A percentile compares a stretch with the other conserved stretches of the same genome.
These are phyloP conservation scores for Chloroceryle inda DNA, from an alignment of 2,797 vertebrate species.

Conservation along the genomic window DNA sequence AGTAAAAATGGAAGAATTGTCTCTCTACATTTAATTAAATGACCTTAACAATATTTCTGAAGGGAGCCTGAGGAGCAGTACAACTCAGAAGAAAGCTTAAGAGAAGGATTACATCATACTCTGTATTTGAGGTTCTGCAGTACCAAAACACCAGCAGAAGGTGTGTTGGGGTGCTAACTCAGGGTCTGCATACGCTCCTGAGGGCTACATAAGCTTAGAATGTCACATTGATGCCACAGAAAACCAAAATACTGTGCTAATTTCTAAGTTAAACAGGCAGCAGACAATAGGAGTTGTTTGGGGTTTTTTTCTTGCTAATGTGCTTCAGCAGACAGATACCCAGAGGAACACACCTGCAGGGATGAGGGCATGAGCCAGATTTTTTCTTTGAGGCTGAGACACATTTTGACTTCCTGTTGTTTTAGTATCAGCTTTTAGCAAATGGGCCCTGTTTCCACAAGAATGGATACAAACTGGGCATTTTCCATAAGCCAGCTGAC, in stretches of 20 bases:
- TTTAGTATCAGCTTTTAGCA: neutral
- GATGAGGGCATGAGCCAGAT: neutral
- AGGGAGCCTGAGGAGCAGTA: neutral
- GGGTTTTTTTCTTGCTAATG: neutral
- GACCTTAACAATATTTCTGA: neutral
- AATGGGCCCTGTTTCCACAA: neutral
- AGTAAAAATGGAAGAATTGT: neutral
- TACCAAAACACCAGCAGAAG: neutral
- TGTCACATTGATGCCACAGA: neutral
- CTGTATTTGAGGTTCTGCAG: neutral
- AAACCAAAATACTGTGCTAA: neutral
- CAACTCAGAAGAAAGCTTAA: neutral
- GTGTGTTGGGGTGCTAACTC: accelerated
- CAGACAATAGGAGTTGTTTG: neutral
- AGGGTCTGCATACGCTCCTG: neutral
- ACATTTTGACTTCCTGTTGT: accelerated
- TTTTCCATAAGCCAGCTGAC: neutral
- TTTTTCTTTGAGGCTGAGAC: neutral
- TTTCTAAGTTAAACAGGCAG: neutral
- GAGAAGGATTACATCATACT: neutral
- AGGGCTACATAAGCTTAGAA: neutral
- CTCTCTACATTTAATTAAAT: neutral
- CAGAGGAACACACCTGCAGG: neutral
- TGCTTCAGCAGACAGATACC: neutral
- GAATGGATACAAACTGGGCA: neutral